Evolutionary conservation across 2,797 vertebrate species (phyloP), one percentile per base, ranked within the genome.

Genomic region (Chloroceryle amazona): DNA sequence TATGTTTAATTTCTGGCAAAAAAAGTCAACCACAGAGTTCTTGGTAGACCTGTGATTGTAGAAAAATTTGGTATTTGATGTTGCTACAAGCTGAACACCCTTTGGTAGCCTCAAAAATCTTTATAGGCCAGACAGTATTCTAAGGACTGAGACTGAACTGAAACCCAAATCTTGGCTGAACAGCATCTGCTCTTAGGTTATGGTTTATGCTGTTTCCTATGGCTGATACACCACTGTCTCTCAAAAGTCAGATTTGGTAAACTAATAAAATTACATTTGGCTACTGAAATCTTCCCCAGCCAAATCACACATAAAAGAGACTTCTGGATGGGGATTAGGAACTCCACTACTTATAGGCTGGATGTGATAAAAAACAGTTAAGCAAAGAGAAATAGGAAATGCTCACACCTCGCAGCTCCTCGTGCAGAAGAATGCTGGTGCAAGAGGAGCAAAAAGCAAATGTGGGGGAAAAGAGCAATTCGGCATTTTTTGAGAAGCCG

Each of bases 361-460:
- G 33, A 49, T 31, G 37, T 4, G 47, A 52, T 21, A 9, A 8
- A 88, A 60, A 41, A 25, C 11, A 52, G 12, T 22, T 67, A 26
- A 47, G 13, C 29, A 33, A 66, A 54, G 3, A 11, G 23, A 71
- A 89, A 21, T 2, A 15, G 13, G 37, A 60, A 51, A 57, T 6
- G 6, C 0, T 8, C 11, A 8, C 13, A 16, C 0, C 1, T 29
- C 51, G 46, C 25, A 25, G 33, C 23, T 63, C 2, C 37, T 65
- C 7, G 2, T 13, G 14, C 11, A 35, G 49, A 44, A 42, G 13
- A 31, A 25, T 44, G 49, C 25, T 37, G 13, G 13, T 12, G 47
- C 54, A 37, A 65, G n/a, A n/a, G 13, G 1, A 29, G 4, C 2
- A 15, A 39, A 46, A 72, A 75, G 28, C 3, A 55, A 49, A 61